Evolutionary conservation across 2,888 invertebrate species (phyloP).

Genomic region (Netelia inedita): DNA sequence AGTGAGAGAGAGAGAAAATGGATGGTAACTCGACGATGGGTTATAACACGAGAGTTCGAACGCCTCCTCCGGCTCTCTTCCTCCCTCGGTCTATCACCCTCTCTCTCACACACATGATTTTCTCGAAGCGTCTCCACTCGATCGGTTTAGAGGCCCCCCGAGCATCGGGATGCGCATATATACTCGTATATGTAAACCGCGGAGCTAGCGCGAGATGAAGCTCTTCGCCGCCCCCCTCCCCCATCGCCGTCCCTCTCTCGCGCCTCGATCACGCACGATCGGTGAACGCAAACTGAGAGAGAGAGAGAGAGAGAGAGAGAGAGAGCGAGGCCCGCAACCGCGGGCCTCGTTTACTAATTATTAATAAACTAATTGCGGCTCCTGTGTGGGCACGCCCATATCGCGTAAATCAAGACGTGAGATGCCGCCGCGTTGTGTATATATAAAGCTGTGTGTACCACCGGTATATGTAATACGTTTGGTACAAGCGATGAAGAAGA

Average conservation of each 20-base stretch:
- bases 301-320: slow-evolving; percentile 33
- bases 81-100: neutral
- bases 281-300: slow-evolving; percentile 46
- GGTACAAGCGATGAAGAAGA: slow-evolving; percentile 54
- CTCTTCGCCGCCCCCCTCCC: slow-evolving; percentile 19
- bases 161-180: slow-evolving; percentile 28
- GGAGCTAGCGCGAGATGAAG: slow-evolving; percentile 40
- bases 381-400: slow-evolving; percentile 82
- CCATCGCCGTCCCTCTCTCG: slow-evolving; percentile 22
- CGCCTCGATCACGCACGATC: slow-evolving; percentile 67
- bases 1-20: too few relatives aligned
- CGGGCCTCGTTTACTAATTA: slow-evolving; percentile 82
- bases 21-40: slow-evolving; percentile 57
- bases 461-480: slow-evolving; percentile 49
- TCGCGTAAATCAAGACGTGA: slow-evolving; percentile 83
- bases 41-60: slow-evolving; percentile 40
- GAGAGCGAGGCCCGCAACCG: slow-evolving; percentile 43
- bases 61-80: neutral
- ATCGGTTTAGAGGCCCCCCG: slow-evolving; percentile 58
- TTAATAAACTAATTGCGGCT: slow-evolving; percentile 85
- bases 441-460: slow-evolving; percentile 44
- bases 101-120: neutral
- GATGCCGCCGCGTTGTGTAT: slow-evolving; percentile 73
- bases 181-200: slow-evolving; percentile 25
- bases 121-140: slow-evolving; percentile 27